phyloP scores from a whole-genome alignment of 2,113 vertebrate genomes.

The Gobius niger region DNA sequence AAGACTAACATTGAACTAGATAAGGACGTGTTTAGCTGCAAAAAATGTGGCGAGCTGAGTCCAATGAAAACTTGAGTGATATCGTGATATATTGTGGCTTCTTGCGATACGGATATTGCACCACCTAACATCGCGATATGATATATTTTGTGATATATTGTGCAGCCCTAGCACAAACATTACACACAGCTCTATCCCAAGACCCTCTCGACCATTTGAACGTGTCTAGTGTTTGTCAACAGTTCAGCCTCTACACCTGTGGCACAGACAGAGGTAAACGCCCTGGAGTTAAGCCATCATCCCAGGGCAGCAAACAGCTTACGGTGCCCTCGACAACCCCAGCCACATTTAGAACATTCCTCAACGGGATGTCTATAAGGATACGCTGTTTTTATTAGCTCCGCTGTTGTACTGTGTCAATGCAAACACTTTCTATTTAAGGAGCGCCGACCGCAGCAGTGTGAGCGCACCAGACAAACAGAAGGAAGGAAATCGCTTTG shows the following conservation, averaged over 20 bases:
- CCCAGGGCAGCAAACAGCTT: conserved; percentile 27
- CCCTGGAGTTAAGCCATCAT: conserved; percentile 23
- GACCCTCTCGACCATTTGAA: background rate
- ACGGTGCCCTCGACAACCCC: conserved; percentile 10
- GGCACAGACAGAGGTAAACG: conserved; percentile 39
- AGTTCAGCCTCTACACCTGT: conserved; percentile 27
- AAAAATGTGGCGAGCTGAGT: no score
- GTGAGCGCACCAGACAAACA: conserved; percentile 9
- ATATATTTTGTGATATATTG: no score
- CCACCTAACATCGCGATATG: no score
- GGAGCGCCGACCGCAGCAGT: background rate
- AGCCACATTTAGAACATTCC: conserved; percentile 41
- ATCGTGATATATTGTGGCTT: no score
- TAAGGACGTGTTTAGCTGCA: no score
- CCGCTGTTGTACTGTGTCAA: conserved; percentile 9
- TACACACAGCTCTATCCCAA: background rate
- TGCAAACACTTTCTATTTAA: conserved; percentile 10
- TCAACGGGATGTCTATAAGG: conserved; percentile 21
- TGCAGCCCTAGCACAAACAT: no score
- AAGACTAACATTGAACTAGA: no score
- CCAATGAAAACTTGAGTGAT: no score
- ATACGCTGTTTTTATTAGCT: conserved; percentile 27
- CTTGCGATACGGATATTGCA: no score
- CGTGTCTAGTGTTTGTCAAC: conserved; percentile 5
- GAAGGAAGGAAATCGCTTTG: conserved; percentile 17